A percentile compares a stretch with the other conserved stretches of the same genome.
Conservation (phyloP, 2,113 vertebrate genomes). For the Hyla sarda region DNA sequence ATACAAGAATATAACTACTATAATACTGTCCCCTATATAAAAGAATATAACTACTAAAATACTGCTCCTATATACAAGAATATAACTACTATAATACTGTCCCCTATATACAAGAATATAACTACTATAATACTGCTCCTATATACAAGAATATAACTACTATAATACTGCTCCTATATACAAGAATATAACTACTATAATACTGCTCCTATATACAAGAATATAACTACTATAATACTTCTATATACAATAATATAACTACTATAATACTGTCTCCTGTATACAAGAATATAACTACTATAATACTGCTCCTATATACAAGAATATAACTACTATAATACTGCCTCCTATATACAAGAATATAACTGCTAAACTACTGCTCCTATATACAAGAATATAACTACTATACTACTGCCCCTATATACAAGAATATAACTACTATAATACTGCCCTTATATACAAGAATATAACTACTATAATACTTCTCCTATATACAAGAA, state of each 20-base stretch:
- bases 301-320: background rate
- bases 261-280: background rate
- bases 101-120: conserved; percentile 2
- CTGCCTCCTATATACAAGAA: background rate
- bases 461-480: background rate
- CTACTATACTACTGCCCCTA: background rate
- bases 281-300: too few species aligned
- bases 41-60: too few species aligned
- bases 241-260: background rate
- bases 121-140: conserved; percentile 9
- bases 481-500: background rate
- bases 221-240: background rate
- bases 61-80: background rate
- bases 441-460: background rate
- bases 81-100: conserved; percentile 8
- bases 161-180: background rate
- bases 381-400: background rate
- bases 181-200: conserved; percentile 7
- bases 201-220: conserved; percentile 6
- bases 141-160: background rate
- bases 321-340: background rate
- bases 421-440: background rate
- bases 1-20: background rate
- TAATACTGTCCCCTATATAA: background rate
- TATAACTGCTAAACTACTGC: too few species aligned